Base-by-base conservation (phyloP, 2,113 vertebrate species). In the Eudyptes chrysolophus region DNA sequence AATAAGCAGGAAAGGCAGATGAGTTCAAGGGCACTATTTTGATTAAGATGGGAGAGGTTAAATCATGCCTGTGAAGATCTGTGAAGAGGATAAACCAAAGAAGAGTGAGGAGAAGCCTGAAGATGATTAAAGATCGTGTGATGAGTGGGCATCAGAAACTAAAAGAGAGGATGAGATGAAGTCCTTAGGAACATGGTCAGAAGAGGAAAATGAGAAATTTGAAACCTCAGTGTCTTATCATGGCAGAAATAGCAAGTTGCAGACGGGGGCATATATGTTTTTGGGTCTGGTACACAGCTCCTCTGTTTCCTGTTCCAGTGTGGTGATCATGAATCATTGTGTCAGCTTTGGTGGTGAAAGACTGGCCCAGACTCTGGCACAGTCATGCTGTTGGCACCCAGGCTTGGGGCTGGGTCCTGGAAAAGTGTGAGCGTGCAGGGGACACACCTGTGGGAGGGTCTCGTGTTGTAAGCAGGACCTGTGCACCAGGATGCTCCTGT, bases 221-320 rank as follows among this genome's bases (percentile, higher is more conserved):
- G 46, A 89, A 92, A 80, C 32, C n/a, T 69, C 30, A 32, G 46
- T 7, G 1, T 54, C 30, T 68, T 68, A 24, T 25, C 0, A 0
- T 36, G 57, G 69, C 65, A 87, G 42, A 60, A 90, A 78, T 19
- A 78, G 57, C 38, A 68, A 69, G 21, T 9, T 75, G 29, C 34
- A 83, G 21, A 38, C 0, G 0, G 27, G 24, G 26, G 42, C 11
- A 49, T 34, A 16, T 8, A 16, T 21, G 12, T 0, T 60, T 84
- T 54, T 3, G 38, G 21, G 16, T 49, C 36, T 77, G 36, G 27
- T 49, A 52, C 11, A 40, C 1, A 4, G 34, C 38, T 90, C 26
- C 36, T 61, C 58, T 88, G 49, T 22, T 64, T 74, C 40, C 44
- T 77, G 14, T 57, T 84, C 51, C 83, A 61, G 11, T 49, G 16